These are phyloP conservation scores for Leptocoma aspasia DNA, from an alignment of 2,113 vertebrate genomes.

Conservation along the genomic window DNA sequence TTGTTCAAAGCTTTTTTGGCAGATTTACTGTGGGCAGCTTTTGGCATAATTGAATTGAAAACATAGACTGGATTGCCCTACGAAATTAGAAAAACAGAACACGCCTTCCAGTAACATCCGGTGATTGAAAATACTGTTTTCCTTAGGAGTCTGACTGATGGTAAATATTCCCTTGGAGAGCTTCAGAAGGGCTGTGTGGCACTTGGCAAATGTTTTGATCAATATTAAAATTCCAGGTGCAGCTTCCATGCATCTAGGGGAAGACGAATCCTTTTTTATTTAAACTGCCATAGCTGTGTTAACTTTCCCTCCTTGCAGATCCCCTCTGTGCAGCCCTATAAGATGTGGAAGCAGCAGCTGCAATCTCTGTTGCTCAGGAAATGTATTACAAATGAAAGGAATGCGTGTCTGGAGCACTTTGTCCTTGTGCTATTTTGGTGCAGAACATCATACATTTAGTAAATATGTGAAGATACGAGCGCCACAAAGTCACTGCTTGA, in stretches of 20 bases:
- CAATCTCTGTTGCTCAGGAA: not conserved
- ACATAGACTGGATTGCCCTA: not conserved
- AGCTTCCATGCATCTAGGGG: not conserved
- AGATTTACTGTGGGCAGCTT: not conserved
- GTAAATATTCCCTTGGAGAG: not conserved
- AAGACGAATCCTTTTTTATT: not conserved
- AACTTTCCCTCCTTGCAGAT: not conserved
- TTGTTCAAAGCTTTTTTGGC: not conserved
- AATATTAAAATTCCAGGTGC: not conserved
- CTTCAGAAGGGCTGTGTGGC: not conserved
- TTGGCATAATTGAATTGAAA: slow-evolving; percentile 13
- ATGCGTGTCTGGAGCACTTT: not conserved
- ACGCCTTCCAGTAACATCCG: not conserved
- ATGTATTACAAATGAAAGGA: not conserved
- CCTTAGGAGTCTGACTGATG: not conserved
- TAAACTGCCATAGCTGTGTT: not conserved
- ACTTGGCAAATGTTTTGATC: not conserved
- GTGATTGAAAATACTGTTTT: not conserved
- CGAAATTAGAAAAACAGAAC: not conserved
- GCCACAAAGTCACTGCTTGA: not conserved
- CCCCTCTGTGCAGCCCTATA: not conserved
- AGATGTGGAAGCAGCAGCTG: not conserved
- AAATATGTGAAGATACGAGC: not conserved
- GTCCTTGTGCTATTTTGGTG: not conserved
- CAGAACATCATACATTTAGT: not conserved